These are phyloP conservation scores for Odobenus rosmarus DNA, from an alignment of 2,113 vertebrate species.

Conservation along the genomic window DNA sequence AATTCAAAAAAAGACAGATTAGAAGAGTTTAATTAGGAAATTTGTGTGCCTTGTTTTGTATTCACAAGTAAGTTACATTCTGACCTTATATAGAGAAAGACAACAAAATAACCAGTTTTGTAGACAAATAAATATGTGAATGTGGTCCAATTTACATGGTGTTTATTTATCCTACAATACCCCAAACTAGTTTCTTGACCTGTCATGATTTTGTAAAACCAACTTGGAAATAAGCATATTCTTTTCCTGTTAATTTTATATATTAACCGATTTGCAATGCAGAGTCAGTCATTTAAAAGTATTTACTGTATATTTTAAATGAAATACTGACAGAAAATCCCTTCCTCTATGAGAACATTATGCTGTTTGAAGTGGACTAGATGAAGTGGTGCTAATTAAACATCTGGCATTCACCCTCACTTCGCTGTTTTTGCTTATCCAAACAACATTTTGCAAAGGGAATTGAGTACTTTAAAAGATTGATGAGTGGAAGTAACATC, in stretches of 20 bases:
- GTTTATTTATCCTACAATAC: not conserved
- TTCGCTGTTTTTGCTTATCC: not conserved
- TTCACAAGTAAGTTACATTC: not conserved
- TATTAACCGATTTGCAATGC: conserved; percentile 33
- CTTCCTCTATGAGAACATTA: conserved; percentile 27
- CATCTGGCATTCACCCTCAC: conserved; percentile 48
- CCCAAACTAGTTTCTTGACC: not conserved
- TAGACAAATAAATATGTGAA: not conserved
- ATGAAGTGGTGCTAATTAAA: conserved; percentile 69
- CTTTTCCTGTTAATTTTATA: not conserved
- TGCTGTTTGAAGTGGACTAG: conserved; percentile 50
- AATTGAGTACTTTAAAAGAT: conserved; percentile 35
- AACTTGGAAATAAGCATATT: not conserved
- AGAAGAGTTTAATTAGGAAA: conserved; percentile 19
- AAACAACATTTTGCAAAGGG: conserved; percentile 16
- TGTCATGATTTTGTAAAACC: not conserved
- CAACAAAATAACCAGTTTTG: not conserved
- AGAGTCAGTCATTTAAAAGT: conserved; percentile 46
- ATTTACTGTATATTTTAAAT: conserved; percentile 49
- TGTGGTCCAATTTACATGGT: not conserved
- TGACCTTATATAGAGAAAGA: not conserved
- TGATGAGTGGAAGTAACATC: not conserved
- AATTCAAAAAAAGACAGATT: not conserved
- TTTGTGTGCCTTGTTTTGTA: not conserved
- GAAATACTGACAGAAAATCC: conserved; percentile 53